phyloP scores from a whole-genome alignment of 1,140 invertebrate genomes.

The Chrysoperla carnea region DNA sequence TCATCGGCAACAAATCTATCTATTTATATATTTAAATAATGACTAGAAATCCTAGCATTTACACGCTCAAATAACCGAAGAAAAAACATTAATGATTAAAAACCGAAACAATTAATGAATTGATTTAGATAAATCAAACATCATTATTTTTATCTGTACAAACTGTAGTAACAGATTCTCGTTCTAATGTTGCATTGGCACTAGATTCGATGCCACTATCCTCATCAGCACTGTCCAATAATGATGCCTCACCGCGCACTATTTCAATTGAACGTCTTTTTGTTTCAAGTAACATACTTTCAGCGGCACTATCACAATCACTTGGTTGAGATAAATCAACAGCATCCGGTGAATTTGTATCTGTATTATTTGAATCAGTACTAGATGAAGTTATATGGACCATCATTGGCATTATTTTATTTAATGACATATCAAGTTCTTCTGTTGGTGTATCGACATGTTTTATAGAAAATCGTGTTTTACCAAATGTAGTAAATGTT shows the following conservation, averaged over 20 bases:
- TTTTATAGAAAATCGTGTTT: conserved; percentile 20
- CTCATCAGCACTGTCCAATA: conserved; percentile 36
- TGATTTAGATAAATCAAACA: no score
- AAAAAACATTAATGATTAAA: no score
- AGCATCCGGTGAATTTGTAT: neutral
- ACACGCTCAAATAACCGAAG: no score
- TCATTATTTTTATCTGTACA: no score
- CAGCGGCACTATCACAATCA: neutral
- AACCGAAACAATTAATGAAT: no score
- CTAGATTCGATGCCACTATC: conserved; percentile 38
- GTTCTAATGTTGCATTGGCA: conserved; percentile 29
- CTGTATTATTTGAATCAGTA: neutral
- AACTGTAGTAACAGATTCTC: conserved; percentile 15
- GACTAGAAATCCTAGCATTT: no score
- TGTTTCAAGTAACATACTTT: neutral
- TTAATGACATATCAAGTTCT: conserved; percentile 1
- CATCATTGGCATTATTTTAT: neutral
- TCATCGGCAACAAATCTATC: no score
- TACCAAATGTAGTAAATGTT: conserved; percentile 21
- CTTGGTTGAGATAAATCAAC: neutral
- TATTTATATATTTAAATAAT: no score
- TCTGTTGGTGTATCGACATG: conserved; percentile 19
- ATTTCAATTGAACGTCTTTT: conserved; percentile 13
- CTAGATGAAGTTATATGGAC: neutral
- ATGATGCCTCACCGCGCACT: conserved; percentile 32